Conservation (phyloP, 2,113 vertebrate species). For the Odontophorus gujanensis region DNA sequence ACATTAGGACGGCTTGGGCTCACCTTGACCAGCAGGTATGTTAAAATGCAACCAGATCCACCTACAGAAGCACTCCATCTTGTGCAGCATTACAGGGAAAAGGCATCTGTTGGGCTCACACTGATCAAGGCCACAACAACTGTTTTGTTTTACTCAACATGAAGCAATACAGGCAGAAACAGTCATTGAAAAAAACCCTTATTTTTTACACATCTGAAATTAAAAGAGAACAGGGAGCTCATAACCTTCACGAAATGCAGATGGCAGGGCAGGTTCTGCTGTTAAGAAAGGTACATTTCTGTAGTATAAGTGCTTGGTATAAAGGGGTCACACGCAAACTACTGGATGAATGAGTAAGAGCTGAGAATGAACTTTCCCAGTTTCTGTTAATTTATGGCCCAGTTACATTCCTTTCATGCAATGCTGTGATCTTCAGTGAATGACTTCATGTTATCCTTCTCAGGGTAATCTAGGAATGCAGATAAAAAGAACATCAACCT, state of each 20-base stretch:
- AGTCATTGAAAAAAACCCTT: neutral
- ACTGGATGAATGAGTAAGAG: neutral
- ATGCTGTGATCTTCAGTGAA: constrained; percentile 19
- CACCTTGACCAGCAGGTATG: neutral
- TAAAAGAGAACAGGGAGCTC: neutral
- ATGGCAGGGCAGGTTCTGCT: neutral
- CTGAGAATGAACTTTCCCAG: neutral
- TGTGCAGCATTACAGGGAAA: neutral
- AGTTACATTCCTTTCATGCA: constrained; percentile 4
- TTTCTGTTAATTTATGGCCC: constrained; percentile 3
- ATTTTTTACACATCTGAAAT: neutral
- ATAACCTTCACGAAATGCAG: neutral
- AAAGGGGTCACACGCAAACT: neutral
- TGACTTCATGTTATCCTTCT: neutral
- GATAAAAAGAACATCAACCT: constrained; percentile 1
- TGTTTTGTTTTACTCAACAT: neutral
- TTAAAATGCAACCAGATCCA: constrained; percentile 29
- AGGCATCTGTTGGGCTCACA: neutral
- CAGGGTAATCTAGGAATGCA: constrained; percentile 52
- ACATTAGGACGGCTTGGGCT: constrained; percentile 15
- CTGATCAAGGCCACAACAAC: neutral
- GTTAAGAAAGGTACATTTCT: neutral
- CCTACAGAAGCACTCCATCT: neutral
- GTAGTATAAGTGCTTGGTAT: neutral
- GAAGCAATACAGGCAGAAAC: neutral